Base-by-base conservation (phyloP, 2,888 invertebrate species). In the Diogma glabrata region DNA sequence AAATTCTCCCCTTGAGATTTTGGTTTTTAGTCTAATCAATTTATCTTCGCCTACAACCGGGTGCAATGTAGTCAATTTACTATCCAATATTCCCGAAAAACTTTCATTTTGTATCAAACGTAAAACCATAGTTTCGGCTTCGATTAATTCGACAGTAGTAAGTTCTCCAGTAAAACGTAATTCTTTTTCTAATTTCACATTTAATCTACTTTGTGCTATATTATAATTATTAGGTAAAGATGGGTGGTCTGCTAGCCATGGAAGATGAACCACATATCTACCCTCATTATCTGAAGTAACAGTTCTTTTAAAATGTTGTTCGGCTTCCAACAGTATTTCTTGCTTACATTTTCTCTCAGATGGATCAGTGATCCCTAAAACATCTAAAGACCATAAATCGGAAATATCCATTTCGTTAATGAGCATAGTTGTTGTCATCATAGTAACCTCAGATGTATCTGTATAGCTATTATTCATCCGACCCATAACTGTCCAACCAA, bases 401-500 rank as follows among this genome's bases (percentile, higher is more conserved):
- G 33, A 33, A 33, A 33, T 33, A 12, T 49, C 50, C 36, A 49
- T 47, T 16, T 19, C 28, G 3, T 47, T 10, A 6, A 28, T 12
- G 28, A 47, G 16, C 16, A 28, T 14, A 14, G 47, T 9, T 12
- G 47, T 47, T n/a, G n/a, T n/a, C n/a, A n/a, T n/a, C n/a, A n/a
- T n/a, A n/a, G n/a, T n/a, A n/a, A n/a, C n/a, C n/a, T n/a, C n/a
- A n/a, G n/a, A n/a, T n/a, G n/a, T n/a, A n/a, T n/a, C n/a, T n/a
- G n/a, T n/a, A n/a, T 26, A 28, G 4, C 5, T 46, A 8, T 8
- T 14, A 14, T 33, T 17, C 8, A 51, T 24, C 49, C 51, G 53
- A 1, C 57, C 57, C 50, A 51, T 51, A 14, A 57, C 26, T 9
- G 55, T 57, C 57, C 57, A 57, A 9, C 57, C 57, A 7, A 57